Evolutionary conservation across 2,888 invertebrate genomes (phyloP).

Genomic region (Dermolepida albohirtum): DNA sequence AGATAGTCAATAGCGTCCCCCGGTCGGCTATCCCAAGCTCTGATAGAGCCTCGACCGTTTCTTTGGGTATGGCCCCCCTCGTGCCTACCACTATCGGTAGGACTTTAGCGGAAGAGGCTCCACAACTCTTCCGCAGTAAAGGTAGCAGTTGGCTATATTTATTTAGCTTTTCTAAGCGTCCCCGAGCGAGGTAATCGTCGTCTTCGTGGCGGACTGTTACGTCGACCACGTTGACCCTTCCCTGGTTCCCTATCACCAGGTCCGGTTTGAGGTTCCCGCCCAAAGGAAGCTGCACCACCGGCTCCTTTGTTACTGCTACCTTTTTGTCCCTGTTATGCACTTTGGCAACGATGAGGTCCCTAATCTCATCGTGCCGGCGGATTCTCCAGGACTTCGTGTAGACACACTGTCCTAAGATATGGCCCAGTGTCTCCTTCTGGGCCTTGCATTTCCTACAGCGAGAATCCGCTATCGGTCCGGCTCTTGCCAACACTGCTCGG

Average conservation of each 20-base stretch:
- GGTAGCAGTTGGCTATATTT: constrained; percentile 51
- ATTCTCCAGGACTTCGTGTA: constrained; percentile 50
- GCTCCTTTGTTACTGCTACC: constrained; percentile 49
- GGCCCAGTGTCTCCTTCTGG: constrained; percentile 55
- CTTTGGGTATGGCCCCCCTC: constrained; percentile 55
- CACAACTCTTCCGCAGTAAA: constrained; percentile 41
- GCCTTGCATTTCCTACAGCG: constrained; percentile 53
- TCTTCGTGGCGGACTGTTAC: constrained; percentile 52
- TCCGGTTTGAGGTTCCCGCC: constrained; percentile 54
- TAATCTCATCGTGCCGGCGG: constrained; percentile 49
- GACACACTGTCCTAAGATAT: constrained; percentile 53
- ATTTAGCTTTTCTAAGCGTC: constrained; percentile 48
- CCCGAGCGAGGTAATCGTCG: constrained; percentile 46
- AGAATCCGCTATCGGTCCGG: constrained; percentile 48
- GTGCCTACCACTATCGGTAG: constrained; percentile 57
- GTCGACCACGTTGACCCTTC: constrained; percentile 53
- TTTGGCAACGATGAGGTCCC: constrained; percentile 6
- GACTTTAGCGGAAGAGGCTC: constrained; percentile 46
- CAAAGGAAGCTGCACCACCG: not conserved
- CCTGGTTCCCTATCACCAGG: constrained; percentile 52
- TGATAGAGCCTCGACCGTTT: constrained; percentile 49
- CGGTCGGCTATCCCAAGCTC: constrained; percentile 49
- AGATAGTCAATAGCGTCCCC: constrained; percentile 41
- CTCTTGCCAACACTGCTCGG: constrained; percentile 51
- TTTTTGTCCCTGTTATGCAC: constrained; percentile 46